Conservation (phyloP, 1,140 invertebrate species). For the Drosophila burlai region DNA sequence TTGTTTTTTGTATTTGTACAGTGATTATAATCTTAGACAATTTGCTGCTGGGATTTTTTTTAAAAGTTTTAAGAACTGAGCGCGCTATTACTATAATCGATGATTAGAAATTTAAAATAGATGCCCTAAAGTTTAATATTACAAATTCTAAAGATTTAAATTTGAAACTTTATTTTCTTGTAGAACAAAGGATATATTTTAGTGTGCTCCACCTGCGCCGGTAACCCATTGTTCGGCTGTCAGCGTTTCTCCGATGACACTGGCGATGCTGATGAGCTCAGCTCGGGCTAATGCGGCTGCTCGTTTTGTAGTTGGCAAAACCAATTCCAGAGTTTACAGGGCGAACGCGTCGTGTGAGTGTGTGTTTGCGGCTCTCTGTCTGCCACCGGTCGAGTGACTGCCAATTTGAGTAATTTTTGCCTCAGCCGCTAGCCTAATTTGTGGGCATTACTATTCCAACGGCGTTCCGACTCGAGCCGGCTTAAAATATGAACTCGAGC, state of each 20-base stretch:
- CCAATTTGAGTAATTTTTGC: constrained; percentile 50
- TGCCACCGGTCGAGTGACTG: constrained; percentile 29
- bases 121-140: background rate
- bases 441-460: constrained; percentile 47
- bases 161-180: background rate
- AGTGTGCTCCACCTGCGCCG: background rate
- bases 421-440: constrained; percentile 41
- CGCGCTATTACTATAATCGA: too few relatives aligned
- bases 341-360: background rate
- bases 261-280: constrained; percentile 16
- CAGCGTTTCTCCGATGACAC: constrained; percentile 2
- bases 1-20: background rate
- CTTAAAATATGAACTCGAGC: constrained; percentile 47
- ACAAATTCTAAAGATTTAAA: background rate
- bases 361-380: constrained; percentile 10
- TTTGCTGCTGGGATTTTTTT: background rate
- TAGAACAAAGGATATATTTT: background rate
- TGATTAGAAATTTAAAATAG: background rate
- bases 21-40: background rate
- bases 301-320: constrained; percentile 38
- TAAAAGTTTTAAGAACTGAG: background rate
- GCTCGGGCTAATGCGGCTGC: constrained; percentile 13
- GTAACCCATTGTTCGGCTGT: constrained; percentile 10
- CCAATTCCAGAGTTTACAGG: constrained; percentile 36
- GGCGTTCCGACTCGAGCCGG: constrained; percentile 21